phyloP scores from a whole-genome alignment of 2,888 invertebrate species.

The Cantharis rufa region DNA sequence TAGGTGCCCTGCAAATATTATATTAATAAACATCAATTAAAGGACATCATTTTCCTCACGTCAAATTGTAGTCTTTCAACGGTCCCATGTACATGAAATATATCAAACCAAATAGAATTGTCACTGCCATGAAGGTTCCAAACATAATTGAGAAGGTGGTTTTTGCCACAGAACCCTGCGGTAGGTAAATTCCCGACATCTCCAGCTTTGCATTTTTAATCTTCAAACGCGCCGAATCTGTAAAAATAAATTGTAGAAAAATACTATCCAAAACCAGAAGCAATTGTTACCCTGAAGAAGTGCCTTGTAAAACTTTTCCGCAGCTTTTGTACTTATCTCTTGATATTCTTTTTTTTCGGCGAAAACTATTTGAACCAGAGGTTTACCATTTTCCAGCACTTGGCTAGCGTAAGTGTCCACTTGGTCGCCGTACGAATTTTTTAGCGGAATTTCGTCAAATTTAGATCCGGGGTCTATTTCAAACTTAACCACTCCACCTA shows the following conservation, averaged over 20 bases:
- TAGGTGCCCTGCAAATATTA: slow-evolving; percentile 28
- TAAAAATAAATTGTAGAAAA: no score
- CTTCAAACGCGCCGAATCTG: slow-evolving; percentile 11
- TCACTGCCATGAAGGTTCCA: slow-evolving; percentile 32
- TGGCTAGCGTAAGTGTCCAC: slow-evolving; percentile 40
- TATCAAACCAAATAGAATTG: slow-evolving; percentile 10
- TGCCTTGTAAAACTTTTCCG: slow-evolving; percentile 20
- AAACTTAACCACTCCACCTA: slow-evolving; percentile 36
- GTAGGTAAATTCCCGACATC: slow-evolving; percentile 18
- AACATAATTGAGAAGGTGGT: slow-evolving; percentile 29
- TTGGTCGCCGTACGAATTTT: slow-evolving; percentile 29
- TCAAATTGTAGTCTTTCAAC: slow-evolving; percentile 13
- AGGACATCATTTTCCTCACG: background rate
- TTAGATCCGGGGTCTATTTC: slow-evolving; percentile 29
- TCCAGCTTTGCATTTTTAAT: slow-evolving; percentile 4
- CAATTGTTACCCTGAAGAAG: slow-evolving; percentile 11
- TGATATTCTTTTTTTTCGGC: slow-evolving; percentile 40
- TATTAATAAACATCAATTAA: background rate
- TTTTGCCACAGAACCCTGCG: background rate
- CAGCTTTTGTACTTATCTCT: slow-evolving; percentile 36
- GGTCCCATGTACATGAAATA: slow-evolving; percentile 24
- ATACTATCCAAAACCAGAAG: no score
- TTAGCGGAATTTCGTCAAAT: slow-evolving; percentile 27
- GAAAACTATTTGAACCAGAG: slow-evolving; percentile 41
- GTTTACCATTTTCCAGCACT: slow-evolving; percentile 23